Evolutionary conservation across 2,113 vertebrate species (phyloP).

Genomic region (Erinaceus europaeus): DNA sequence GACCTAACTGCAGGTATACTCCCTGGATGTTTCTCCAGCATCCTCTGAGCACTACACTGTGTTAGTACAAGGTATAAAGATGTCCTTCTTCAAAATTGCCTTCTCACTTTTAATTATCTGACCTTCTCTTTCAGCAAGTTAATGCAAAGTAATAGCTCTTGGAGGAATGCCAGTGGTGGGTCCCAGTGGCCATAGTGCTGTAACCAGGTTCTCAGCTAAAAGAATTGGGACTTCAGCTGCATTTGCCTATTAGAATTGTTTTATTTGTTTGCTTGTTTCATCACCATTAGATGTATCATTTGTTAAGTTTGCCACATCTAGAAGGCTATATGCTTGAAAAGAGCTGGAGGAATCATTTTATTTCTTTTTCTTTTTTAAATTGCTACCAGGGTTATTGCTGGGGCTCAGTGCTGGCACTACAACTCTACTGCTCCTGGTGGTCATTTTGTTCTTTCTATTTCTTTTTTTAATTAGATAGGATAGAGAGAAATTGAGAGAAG

Average conservation of each 20-base stretch:
- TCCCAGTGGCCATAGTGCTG: conserved; percentile 21
- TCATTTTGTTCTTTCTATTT: too few relatives aligned
- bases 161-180: conserved; percentile 17
- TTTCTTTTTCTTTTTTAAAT: neutral
- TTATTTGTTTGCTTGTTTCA: neutral
- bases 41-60: neutral
- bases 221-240: neutral
- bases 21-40: neutral
- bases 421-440: too few relatives aligned
- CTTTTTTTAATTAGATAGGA: too few relatives aligned
- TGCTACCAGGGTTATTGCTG: too few relatives aligned
- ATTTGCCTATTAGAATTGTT: neutral
- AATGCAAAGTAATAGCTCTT: conserved; percentile 50
- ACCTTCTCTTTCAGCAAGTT: conserved; percentile 28
- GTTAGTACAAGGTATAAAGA: neutral
- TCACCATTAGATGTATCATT: neutral
- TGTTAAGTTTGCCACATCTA: neutral
- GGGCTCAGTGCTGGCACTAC: too few relatives aligned
- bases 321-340: neutral
- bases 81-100: conserved; percentile 34
- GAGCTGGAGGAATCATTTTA: neutral
- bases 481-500: too few relatives aligned
- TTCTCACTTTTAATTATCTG: conserved; percentile 48
- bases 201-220: neutral
- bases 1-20: neutral